Base-by-base conservation (phyloP, 2,797 vertebrate genomes). In the Crotalus adamanteus region DNA sequence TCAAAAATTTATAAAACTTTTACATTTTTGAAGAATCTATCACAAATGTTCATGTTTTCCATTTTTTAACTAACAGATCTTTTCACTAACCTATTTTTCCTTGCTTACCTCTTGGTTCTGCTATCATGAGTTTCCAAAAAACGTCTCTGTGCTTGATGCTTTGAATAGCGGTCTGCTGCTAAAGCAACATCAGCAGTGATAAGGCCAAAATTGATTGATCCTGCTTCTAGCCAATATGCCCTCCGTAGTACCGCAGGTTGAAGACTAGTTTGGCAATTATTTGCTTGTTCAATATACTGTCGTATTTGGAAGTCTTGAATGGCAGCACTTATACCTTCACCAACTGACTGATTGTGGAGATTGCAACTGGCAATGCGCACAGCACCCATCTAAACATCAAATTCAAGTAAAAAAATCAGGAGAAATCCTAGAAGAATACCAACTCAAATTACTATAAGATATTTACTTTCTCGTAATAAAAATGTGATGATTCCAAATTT, bases 211-310 rank as follows among this genome's bases (percentile, higher is more conserved):
- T 97, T 98, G 97, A 98, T 97, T 13, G 99, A 99, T 87, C 99
- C 99, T 2, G 99, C 99, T 97, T 99, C 99, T 57, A 99, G 97
- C 99, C 99, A 99, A 90, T 98, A 98, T 0, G 99, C 99, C 93
- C 99, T 98, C 86, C 99, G 98, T 56, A 99, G 96, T 69, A 99
- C 94, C 2, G 98, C 96, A 31, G 98, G 98, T 97, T 99, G 99
- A 26, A 98, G 97, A 91, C 98, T 97, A 31, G 97, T 96, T 95
- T 98, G 98, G 95, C 97, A 97, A 20, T 95, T 98, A 96, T 98
- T 98, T 94, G 97, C 97, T 94, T 99, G 99, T 93, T 99, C 99
- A 0, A 99, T 98, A 42, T 98, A 99, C 42, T 99, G 99, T 22
- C 98, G 97, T 92, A 99, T 97, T 91, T 99, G 98, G 20, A 99